Evolutionary conservation across 2,113 vertebrate species (phyloP).

Genomic region (Sminthopsis crassicaudata): DNA sequence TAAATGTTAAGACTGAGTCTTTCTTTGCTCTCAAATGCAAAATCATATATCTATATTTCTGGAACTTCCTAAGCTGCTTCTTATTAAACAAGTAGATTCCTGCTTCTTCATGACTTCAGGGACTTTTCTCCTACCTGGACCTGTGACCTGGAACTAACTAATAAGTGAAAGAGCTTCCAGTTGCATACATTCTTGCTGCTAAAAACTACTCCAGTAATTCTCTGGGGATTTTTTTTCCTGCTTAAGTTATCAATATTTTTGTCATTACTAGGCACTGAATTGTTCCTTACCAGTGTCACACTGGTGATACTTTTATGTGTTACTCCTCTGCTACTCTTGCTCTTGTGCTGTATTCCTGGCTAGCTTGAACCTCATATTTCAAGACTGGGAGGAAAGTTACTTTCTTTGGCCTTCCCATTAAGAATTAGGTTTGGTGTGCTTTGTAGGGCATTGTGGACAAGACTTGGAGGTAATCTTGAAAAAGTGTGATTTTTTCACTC

Average conservation of each 20-base stretch:
- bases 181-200: background rate
- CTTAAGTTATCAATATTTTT: background rate
- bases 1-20: background rate
- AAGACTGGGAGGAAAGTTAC: background rate
- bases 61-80: background rate
- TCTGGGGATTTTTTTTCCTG: background rate
- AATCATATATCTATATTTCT: background rate
- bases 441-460: background rate
- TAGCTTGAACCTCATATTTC: background rate
- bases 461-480: background rate
- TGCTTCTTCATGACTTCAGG: background rate
- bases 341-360: background rate
- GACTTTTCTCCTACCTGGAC: background rate
- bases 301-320: background rate
- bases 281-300: background rate
- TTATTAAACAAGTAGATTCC: background rate
- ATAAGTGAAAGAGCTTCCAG: background rate
- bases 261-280: background rate
- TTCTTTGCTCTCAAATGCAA: background rate
- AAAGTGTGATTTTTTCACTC: background rate
- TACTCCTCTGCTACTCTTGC: background rate
- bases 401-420: background rate
- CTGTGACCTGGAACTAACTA: background rate
- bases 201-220: background rate
- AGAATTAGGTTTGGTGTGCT: background rate